Percentiles rank a stretch among this genome's conserved stretches.
phyloP scores from a whole-genome alignment of 2,888 invertebrate genomes.

The Meliscaeva auricollis region DNA sequence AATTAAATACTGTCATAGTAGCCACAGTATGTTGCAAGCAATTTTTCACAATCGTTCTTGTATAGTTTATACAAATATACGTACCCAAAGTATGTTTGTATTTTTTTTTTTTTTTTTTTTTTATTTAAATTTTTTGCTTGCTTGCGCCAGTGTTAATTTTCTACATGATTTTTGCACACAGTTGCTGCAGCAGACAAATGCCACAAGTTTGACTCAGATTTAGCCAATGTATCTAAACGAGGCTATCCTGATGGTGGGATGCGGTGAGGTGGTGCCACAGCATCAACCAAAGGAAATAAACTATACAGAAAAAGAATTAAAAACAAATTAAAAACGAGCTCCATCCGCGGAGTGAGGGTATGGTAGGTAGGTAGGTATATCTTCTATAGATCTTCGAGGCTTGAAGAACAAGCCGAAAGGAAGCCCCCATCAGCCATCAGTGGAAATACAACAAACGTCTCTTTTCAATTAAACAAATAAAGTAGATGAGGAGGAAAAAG shows the following conservation, averaged over 20 bases:
- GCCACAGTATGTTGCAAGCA: slow-evolving; percentile 81
- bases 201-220: slow-evolving; percentile 68
- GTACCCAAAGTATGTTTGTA: slow-evolving; percentile 7
- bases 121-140: slow-evolving; percentile 77
- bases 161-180: slow-evolving; percentile 77
- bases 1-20: slow-evolving; percentile 76
- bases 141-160: slow-evolving; percentile 79
- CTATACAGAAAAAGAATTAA: slow-evolving; percentile 59
- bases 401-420: slow-evolving; percentile 70
- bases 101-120: slow-evolving; percentile 76
- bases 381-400: slow-evolving; percentile 59
- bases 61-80: slow-evolving; percentile 36
- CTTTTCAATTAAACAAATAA: slow-evolving; percentile 83
- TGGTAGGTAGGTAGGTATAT: slow-evolving; percentile 38
- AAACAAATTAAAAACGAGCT: slow-evolving; percentile 71
- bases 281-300: slow-evolving; percentile 24
- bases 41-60: slow-evolving; percentile 82
- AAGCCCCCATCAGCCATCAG: slow-evolving; percentile 50
- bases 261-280: slow-evolving; percentile 7
- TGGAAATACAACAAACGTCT: slow-evolving; percentile 77
- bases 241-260: not conserved
- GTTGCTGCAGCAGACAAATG: slow-evolving; percentile 69
- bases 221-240: slow-evolving; percentile 26
- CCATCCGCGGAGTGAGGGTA: slow-evolving; percentile 22
- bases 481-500: slow-evolving; percentile 64